These are phyloP conservation scores for Branchipolynoe longqiensis DNA, from an alignment of 2,888 invertebrate species.

Conservation along the genomic window DNA sequence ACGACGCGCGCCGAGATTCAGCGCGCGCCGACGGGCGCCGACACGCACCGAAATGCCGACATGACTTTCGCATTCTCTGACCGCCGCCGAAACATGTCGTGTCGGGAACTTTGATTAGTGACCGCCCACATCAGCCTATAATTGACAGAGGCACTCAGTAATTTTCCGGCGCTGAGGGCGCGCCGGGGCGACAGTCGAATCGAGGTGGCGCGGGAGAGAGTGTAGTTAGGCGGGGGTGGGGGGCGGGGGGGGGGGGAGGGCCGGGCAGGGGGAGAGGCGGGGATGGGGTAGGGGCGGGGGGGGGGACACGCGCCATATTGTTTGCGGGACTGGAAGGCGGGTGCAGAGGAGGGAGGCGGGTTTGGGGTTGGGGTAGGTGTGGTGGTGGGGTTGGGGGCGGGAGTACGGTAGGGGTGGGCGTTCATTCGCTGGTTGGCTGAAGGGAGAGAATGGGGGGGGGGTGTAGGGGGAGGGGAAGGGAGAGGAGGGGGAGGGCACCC, in stretches of 20 bases:
- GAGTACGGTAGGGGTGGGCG: neutral
- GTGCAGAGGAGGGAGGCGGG: neutral
- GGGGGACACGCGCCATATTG: neutral
- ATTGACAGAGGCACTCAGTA: slow-evolving; percentile 23
- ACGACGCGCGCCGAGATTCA: neutral
- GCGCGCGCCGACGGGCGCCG: neutral
- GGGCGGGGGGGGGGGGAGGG: neutral
- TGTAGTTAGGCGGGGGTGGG: slow-evolving; percentile 5
- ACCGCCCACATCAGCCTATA: slow-evolving; percentile 1
- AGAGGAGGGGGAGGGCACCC: slow-evolving; percentile 6
- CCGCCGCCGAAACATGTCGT: neutral
- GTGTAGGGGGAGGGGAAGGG: neutral
- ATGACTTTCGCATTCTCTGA: slow-evolving; percentile 31
- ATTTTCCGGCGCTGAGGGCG: slow-evolving; percentile 35
- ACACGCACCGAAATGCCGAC: slow-evolving; percentile 20
- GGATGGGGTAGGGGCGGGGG: neutral
- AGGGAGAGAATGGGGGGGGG: slow-evolving; percentile 6
- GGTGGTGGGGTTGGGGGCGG: neutral
- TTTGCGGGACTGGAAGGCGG: neutral
- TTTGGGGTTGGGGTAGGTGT: neutral
- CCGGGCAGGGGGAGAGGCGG: neutral
- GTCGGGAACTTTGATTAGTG: slow-evolving; percentile 21
- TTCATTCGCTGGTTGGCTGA: neutral
- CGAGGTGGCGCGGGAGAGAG: slow-evolving; percentile 5
- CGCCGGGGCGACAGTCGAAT: neutral